Conservation (phyloP, 2,797 vertebrate genomes). For the Gymnoscopelus braueri region DNA sequence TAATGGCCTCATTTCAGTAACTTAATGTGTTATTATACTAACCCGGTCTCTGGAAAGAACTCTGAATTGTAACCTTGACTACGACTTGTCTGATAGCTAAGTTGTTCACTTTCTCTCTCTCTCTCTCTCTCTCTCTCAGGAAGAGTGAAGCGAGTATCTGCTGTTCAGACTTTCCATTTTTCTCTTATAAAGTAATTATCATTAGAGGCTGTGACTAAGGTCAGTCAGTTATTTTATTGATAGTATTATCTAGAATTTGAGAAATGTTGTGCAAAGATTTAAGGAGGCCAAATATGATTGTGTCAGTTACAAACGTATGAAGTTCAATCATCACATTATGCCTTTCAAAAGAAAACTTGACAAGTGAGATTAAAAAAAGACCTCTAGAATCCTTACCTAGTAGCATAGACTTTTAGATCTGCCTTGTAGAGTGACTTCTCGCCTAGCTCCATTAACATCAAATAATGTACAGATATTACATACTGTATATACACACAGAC, state of each 20-base stretch:
- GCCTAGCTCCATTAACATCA: slow-evolving; percentile 20
- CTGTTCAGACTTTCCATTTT: slow-evolving; percentile 32
- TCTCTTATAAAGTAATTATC: not conserved
- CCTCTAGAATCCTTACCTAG: not conserved
- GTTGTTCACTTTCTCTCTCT: too few species aligned
- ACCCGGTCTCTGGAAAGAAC: slow-evolving; percentile 46
- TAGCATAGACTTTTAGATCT: not conserved
- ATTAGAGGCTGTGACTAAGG: not conserved
- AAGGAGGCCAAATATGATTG: not conserved
- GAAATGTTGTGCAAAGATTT: slow-evolving; percentile 32
- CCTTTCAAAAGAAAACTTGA: slow-evolving; percentile 16
- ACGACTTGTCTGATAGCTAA: slow-evolving; percentile 31
- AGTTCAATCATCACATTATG: not conserved
- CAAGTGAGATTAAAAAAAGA: not conserved
- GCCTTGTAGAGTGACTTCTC: slow-evolving; percentile 13
- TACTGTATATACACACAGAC: too few species aligned
- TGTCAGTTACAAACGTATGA: slow-evolving; percentile 7
- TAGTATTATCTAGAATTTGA: slow-evolving; percentile 32
- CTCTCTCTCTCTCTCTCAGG: not conserved
- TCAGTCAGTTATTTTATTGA: slow-evolving; percentile 25
- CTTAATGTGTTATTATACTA: slow-evolving; percentile 59
- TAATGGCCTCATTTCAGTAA: slow-evolving; percentile 67
- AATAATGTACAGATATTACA: not conserved
- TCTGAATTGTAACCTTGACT: slow-evolving; percentile 41
- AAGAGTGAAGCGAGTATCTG: slow-evolving; percentile 17